Conservation (phyloP, 2,888 invertebrate species). For the Elmis aenea region DNA sequence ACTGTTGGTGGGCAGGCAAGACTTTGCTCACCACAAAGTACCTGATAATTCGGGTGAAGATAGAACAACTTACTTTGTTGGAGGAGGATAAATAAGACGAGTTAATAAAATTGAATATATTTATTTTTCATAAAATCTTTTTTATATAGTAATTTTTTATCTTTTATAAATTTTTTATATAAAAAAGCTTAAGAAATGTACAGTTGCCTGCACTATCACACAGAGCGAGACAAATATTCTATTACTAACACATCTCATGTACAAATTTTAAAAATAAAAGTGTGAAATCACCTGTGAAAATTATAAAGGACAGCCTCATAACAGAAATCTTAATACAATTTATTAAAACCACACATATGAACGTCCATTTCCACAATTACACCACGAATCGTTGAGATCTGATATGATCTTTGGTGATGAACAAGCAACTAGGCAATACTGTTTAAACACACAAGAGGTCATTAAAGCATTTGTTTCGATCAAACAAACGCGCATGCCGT, state of each 20-base stretch:
- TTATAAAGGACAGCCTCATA: constrained; percentile 18
- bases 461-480: constrained; percentile 12
- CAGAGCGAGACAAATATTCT: constrained; percentile 18
- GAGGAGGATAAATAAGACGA: too few species aligned
- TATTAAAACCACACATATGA: constrained; percentile 8
- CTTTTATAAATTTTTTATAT: constrained; percentile 19
- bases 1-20: too few species aligned
- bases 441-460: constrained; percentile 1
- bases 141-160: constrained; percentile 15
- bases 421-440: constrained; percentile 14
- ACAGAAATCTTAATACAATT: constrained; percentile 14
- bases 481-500: constrained; percentile 9
- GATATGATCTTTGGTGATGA: constrained; percentile 18
- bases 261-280: constrained; percentile 18
- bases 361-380: too few species aligned
- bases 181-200: constrained; percentile 26
- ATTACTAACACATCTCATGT: constrained; percentile 9
- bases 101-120: too few species aligned
- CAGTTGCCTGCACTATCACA: constrained; percentile 26
- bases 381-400: constrained; percentile 14
- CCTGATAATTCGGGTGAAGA: too few species aligned
- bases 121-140: constrained; percentile 16
- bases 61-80: too few species aligned
- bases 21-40: too few species aligned
- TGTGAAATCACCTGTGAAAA: constrained; percentile 10